Evolutionary conservation across 2,888 invertebrate genomes (phyloP), one percentile per base, ranked within the genome.

Genomic region (Leuctra nigra): DNA sequence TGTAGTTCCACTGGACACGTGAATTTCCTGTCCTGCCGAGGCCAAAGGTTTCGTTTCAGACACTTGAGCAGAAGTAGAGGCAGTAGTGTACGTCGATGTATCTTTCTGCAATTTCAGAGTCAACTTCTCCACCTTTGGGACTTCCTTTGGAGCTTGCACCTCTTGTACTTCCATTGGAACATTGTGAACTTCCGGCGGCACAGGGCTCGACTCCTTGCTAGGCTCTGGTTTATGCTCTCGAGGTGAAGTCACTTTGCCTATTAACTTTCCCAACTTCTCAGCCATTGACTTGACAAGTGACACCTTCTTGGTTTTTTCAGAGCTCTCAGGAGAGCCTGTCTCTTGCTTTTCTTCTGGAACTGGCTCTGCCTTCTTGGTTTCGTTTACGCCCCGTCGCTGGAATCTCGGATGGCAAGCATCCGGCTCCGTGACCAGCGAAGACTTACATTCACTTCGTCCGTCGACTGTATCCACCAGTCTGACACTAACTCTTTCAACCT

Each of bases 101-200:
- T 60, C 57, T 33, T 57, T 57, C 41, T 61, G 54, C 22, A 60
- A 18, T 56, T 60, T 60, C 29, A 60, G 29, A 16, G 55, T 60
- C 39, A 60, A 47, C 56, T 60, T 60, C 14, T 58, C 57, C 11
- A 57, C 38, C 33, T 55, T 58, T 18, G 33, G 36, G 38, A 7
- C 11, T 7, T 7, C 29, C 11, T 29, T 29, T 6, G 29, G 29
- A 11, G 6, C 29, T 11, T 29, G 29, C 6, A 29, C 29, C 11
- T 29, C 29, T 29, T 6, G 6, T 11, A 29, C 11, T 29, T 6
- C 29, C 29, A 7, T 29, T 29, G 29, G 7, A 29, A 29, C 29
- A 29, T 29, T 29, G 6, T 29, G 7, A 6, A 29, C 29, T 29
- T 29, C 29, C 29, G 29, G 6, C 29, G 6, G 7, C n/a, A 9